A percentile compares a stretch with the other conserved stretches of the same genome.
These are phyloP conservation scores for Drosophila pseudoananassae DNA, from an alignment of 1,140 invertebrate species.

Conservation along the genomic window DNA sequence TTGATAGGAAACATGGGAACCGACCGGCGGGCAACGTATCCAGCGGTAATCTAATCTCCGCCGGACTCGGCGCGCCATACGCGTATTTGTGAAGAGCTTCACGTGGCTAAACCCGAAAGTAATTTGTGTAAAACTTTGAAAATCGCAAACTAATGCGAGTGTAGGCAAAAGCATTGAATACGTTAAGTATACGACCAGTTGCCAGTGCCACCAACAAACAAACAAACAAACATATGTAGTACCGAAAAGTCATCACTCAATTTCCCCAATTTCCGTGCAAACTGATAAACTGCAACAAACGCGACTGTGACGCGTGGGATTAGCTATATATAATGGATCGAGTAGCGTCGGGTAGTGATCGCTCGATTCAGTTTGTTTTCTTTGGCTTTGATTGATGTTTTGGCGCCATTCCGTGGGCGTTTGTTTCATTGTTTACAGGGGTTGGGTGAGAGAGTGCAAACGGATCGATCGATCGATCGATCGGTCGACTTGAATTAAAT, in stretches of 20 bases:
- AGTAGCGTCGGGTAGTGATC: conserved; percentile 31
- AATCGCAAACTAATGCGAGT: conserved; percentile 16
- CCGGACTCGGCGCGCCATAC: conserved; percentile 10
- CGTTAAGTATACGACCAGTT: not conserved
- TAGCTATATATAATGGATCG: conserved; percentile 47
- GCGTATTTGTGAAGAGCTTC: conserved; percentile 13
- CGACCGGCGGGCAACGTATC: conserved; percentile 11
- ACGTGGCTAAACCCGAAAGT: conserved; percentile 38
- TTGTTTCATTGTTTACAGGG: conserved; percentile 37
- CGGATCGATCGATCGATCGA: conserved; percentile 23
- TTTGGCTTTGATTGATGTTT: conserved; percentile 58
- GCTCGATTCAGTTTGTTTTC: conserved; percentile 42
- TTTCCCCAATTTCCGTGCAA: conserved; percentile 20
- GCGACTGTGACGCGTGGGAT: conserved; percentile 46
- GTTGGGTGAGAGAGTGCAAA: conserved; percentile 14
- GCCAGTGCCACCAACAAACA: not conserved
- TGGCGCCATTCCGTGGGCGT: conserved; percentile 52
- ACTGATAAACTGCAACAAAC: conserved; percentile 61
- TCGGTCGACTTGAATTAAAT: conserved; percentile 23
- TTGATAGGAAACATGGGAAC: conserved; percentile 42
- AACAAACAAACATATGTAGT: not conserved
- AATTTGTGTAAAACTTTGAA: conserved; percentile 33
- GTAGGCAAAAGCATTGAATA: not conserved
- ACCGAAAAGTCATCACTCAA: conserved; percentile 21
- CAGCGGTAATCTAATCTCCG: conserved; percentile 42